These are phyloP conservation scores for Sebastes trivittatus DNA, from an alignment of 2,797 vertebrate genomes.

Conservation along the genomic window DNA sequence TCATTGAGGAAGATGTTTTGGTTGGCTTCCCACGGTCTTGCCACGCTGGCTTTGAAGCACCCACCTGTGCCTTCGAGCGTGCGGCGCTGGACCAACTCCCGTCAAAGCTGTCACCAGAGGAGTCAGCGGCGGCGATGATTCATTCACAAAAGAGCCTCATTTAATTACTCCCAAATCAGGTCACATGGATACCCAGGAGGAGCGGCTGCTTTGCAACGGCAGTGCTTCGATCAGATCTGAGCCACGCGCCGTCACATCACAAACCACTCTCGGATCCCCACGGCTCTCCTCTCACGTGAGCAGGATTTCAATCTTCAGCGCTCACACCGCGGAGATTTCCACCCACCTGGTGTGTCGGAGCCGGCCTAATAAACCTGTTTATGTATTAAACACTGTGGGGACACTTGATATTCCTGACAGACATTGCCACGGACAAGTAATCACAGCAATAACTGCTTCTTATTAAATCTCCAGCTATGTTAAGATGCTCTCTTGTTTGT, in stretches of 20 bases:
- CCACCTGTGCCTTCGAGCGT: constrained; percentile 59
- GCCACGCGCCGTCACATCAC: constrained; percentile 42
- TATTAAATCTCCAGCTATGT: constrained; percentile 54
- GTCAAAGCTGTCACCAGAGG: constrained; percentile 63
- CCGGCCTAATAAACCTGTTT: constrained; percentile 65
- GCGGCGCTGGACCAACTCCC: constrained; percentile 43
- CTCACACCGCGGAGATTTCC: constrained; percentile 58
- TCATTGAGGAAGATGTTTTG: constrained; percentile 71
- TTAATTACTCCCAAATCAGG: constrained; percentile 76
- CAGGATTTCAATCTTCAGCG: constrained; percentile 61
- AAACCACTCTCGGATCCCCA: constrained; percentile 47
- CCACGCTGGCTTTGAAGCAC: constrained; percentile 55
- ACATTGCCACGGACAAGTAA: constrained; percentile 49
- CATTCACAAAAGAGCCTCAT: constrained; percentile 70
- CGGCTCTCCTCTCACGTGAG: constrained; percentile 48
- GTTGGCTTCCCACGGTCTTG: constrained; percentile 56
- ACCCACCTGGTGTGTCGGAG: constrained; percentile 51
- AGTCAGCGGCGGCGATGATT: constrained; percentile 48
- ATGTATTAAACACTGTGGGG: constrained; percentile 54
- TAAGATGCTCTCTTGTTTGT: constrained; percentile 53
- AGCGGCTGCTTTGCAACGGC: constrained; percentile 34
- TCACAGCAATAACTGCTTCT: constrained; percentile 50
- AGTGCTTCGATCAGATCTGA: constrained; percentile 49
- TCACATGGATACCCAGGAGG: constrained; percentile 57
- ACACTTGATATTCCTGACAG: constrained; percentile 64